Percentiles rank a stretch among this genome's conserved stretches.
Conservation (phyloP, 2,888 invertebrate species). For the Tuberolachnus salignus region DNA sequence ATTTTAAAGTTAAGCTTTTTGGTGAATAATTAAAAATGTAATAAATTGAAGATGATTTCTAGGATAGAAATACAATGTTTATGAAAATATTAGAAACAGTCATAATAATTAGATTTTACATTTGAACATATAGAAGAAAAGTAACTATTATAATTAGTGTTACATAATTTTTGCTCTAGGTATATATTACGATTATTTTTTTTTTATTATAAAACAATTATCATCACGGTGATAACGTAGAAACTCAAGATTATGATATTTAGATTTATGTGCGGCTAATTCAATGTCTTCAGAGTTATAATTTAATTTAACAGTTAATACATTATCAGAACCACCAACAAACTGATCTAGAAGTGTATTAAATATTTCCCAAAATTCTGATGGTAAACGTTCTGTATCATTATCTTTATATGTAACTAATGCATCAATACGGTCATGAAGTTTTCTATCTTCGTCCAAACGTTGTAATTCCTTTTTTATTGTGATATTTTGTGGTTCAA, state of each 20-base stretch:
- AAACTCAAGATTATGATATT: background rate
- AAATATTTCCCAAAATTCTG: conserved; percentile 46
- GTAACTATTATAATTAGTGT: too few relatives aligned
- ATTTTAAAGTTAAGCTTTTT: too few relatives aligned
- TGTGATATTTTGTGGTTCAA: conserved; percentile 67
- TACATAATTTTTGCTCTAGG: too few relatives aligned
- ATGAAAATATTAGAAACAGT: too few relatives aligned
- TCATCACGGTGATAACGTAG: too few relatives aligned
- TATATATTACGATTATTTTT: too few relatives aligned
- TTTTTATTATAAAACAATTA: too few relatives aligned
- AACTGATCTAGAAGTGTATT: conserved; percentile 11
- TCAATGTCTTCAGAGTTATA: conserved; percentile 28
- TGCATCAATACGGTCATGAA: background rate
- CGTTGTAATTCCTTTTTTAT: conserved; percentile 67
- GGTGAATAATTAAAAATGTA: too few relatives aligned
- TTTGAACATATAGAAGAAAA: too few relatives aligned
- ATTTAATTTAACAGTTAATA: conserved; percentile 21
- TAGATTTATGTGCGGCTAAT: conserved; percentile 5
- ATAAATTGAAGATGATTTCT: too few relatives aligned
- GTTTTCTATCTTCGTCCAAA: conserved; percentile 62
- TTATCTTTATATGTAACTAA: conserved; percentile 9
- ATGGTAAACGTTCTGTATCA: background rate
- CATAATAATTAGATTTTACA: too few relatives aligned
- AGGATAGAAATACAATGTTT: too few relatives aligned
- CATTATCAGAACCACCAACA: conserved; percentile 20